Base-by-base conservation (phyloP, 2,888 invertebrate species). In the Phanerotoma sp. region DNA sequence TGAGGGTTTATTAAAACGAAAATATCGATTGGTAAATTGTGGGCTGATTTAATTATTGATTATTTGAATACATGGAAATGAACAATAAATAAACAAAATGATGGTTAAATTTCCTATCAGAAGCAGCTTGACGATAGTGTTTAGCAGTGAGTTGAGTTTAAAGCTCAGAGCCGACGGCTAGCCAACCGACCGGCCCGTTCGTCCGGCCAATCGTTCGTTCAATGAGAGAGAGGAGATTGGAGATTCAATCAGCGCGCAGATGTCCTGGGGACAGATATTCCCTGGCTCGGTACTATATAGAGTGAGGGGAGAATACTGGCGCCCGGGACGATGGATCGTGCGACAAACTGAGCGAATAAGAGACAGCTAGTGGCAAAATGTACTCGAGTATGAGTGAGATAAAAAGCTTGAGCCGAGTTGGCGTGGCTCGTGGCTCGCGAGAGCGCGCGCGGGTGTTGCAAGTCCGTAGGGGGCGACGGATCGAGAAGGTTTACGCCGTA, bases 211-310 rank as follows among this genome's bases (percentile, higher is more conserved):
- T 64, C 61, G 60, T 62, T 62, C 54, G 58, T 61, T 65, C 65
- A 63, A 62, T 65, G 63, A 64, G 61, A 63, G 60, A 68, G 67
- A 74, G 70, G 70, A 73, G 73, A 76, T 73, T 71, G 71, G 72
- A 74, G 75, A 77, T 77, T 76, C 76, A 76, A 77, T 77, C 76
- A 76, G 72, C 70, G 74, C 76, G 73, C 76, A 77, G 76, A 77
- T 77, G 76, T 77, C 75, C 75, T 72, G 67, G 75, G 76, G 73
- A 75, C 73, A 73, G 74, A 75, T 77, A 76, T 76, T 74, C 75
- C 75, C 75, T 73, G 71, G 73, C 72, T 73, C 69, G 53, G 60
- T 50, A 65, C 65, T 60, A 58, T 20, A 48, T 37, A 50, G 51
- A 48, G 58, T 47, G 57, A 52, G 57, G 60, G 58, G 55, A 58